These are phyloP conservation scores for Leptobrachium ailaonicum DNA, from an alignment of 2,113 vertebrate species.

Conservation along the genomic window DNA sequence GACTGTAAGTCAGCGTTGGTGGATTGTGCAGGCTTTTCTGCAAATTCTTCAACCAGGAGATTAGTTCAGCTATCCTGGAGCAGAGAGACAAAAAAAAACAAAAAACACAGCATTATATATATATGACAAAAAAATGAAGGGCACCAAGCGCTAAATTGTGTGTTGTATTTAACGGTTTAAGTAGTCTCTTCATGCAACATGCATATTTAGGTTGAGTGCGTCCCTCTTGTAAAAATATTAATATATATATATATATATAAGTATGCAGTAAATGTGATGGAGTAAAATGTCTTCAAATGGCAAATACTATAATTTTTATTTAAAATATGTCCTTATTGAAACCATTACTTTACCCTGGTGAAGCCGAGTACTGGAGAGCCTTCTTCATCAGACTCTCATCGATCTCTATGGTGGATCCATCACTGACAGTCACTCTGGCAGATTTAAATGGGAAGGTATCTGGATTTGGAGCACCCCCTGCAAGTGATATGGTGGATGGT, in stretches of 20 bases:
- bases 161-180: no score
- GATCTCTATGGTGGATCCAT: slow-evolving; percentile 71
- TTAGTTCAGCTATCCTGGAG: slow-evolving; percentile 85
- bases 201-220: no score
- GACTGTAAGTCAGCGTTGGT: slow-evolving; percentile 70
- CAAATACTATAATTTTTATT: background rate
- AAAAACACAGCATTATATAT: background rate
- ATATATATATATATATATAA: no score
- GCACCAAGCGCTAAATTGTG: no score
- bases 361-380: slow-evolving; percentile 88
- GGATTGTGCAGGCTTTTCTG: slow-evolving; percentile 85
- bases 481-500: slow-evolving; percentile 85
- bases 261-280: no score
- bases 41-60: slow-evolving; percentile 87
- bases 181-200: no score
- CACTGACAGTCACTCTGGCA: slow-evolving; percentile 68
- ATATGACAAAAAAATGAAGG: background rate
- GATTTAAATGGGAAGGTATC: slow-evolving; percentile 84
- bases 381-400: slow-evolving; percentile 77
- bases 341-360: slow-evolving; percentile 71
- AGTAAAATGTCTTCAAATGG: no score
- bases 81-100: slow-evolving; percentile 19
- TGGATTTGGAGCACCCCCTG: slow-evolving; percentile 84
- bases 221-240: no score
- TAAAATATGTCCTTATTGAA: background rate